These are phyloP conservation scores for Podabrus alpinus DNA, from an alignment of 2,888 invertebrate species.

Conservation along the genomic window DNA sequence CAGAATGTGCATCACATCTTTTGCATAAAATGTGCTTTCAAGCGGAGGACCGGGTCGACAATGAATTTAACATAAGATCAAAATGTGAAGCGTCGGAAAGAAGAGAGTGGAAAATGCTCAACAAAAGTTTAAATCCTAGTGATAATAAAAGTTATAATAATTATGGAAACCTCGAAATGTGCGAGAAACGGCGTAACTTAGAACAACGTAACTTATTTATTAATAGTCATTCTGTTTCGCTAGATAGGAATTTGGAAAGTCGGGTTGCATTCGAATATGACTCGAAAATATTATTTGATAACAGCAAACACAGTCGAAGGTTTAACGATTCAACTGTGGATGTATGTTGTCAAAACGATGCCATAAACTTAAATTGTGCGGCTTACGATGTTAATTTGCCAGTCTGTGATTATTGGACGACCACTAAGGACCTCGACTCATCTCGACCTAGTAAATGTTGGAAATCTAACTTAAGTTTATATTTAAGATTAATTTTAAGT, in stretches of 20 bases:
- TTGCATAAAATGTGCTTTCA: conserved; percentile 20
- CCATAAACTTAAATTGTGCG: background rate
- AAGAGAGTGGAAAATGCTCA: background rate
- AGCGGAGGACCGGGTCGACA: background rate
- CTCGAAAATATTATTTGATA: background rate
- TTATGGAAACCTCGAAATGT: background rate
- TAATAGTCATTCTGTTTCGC: background rate
- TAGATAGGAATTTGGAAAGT: background rate
- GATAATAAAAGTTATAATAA: conserved; percentile 1
- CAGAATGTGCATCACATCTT: conserved; percentile 5
- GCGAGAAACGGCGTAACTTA: background rate
- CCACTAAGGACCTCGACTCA: conserved; percentile 2
- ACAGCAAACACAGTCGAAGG: background rate
- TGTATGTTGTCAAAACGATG: conserved; percentile 1
- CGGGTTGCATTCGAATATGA: background rate
- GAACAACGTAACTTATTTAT: background rate
- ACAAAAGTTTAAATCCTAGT: background rate
- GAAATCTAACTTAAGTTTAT: conserved; percentile 16
- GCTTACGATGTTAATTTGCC: conserved; percentile 9
- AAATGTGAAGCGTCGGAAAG: conserved; percentile 11
- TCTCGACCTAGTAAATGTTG: conserved; percentile 10
- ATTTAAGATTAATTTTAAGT: conserved; percentile 42
- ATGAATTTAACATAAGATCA: conserved; percentile 2
- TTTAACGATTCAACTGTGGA: background rate
- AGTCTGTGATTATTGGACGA: conserved; percentile 24